Conservation (phyloP, 2,888 invertebrate species). For the Hesperia comma region DNA sequence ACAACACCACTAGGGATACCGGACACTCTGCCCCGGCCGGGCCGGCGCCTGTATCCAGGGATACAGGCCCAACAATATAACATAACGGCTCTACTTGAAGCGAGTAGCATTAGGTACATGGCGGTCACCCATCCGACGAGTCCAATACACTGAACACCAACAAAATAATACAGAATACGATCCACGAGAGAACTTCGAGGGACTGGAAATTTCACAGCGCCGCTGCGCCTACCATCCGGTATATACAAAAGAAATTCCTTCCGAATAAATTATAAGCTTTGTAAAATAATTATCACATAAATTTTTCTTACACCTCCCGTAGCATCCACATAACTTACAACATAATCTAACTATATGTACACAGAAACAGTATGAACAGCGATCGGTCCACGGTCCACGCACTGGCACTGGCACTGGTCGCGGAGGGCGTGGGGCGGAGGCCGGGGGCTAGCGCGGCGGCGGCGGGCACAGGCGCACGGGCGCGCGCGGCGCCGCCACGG, state of each 20-base stretch:
- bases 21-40: slow-evolving; percentile 39
- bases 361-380: slow-evolving; percentile 65
- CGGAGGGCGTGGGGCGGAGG: slow-evolving; percentile 51
- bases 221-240: slow-evolving; percentile 57
- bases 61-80: slow-evolving; percentile 73
- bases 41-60: slow-evolving; percentile 50
- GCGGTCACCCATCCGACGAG: slow-evolving; percentile 65
- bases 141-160: slow-evolving; percentile 63
- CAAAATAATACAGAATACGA: slow-evolving; percentile 63
- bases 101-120: slow-evolving; percentile 75
- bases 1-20: slow-evolving; percentile 31
- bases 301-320: slow-evolving; percentile 76
- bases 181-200: slow-evolving; percentile 61
- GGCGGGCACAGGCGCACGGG: slow-evolving; percentile 59
- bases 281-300: slow-evolving; percentile 84
- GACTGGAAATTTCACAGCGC: slow-evolving; percentile 48
- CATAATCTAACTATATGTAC: slow-evolving; percentile 77
- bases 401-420: slow-evolving; percentile 44
- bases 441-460: slow-evolving; percentile 38
- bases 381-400: slow-evolving; percentile 48
- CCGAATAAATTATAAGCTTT: slow-evolving; percentile 82
- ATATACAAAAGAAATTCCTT: slow-evolving; percentile 80
- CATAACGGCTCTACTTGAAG: slow-evolving; percentile 75
- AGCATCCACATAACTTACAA: slow-evolving; percentile 77
- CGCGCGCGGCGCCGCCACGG: slow-evolving; percentile 59